Evolutionary conservation across 2,797 vertebrate species (phyloP).

Genomic region (Catharus ustulatus): DNA sequence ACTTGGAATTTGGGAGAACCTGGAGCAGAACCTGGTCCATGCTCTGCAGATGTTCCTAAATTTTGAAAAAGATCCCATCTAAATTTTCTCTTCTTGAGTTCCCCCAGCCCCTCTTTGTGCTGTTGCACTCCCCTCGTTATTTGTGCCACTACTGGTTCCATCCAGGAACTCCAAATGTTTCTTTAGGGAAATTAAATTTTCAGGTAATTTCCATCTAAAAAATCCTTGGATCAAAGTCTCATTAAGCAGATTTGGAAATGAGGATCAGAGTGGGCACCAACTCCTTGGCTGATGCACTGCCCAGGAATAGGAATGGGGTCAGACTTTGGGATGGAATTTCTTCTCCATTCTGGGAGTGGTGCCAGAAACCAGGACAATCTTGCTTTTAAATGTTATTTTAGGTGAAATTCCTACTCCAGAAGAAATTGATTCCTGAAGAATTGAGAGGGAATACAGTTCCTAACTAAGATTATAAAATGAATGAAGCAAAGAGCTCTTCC

Average conservation of each 20-base stretch:
- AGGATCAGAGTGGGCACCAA: accelerated
- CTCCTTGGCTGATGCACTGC: accelerated
- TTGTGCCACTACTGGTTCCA: not conserved
- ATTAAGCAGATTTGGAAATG: not conserved
- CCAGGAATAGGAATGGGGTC: accelerated
- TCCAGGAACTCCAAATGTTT: accelerated
- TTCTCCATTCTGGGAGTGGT: not conserved
- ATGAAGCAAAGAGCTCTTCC: not conserved
- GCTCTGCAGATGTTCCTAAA: not conserved
- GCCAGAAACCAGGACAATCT: not conserved
- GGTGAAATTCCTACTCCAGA: not conserved
- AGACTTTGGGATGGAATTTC: not conserved
- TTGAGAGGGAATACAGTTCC: accelerated
- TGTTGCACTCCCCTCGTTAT: accelerated
- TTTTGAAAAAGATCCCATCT: not conserved
- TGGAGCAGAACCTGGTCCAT: not conserved
- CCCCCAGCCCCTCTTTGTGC: not conserved
- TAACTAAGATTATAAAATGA: not conserved
- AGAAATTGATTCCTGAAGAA: not conserved
- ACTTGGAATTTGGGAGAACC: accelerated
- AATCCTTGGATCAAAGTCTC: not conserved
- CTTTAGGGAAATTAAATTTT: not conserved
- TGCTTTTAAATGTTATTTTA: not conserved
- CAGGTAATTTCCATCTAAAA: not conserved
- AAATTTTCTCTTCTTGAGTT: too few species aligned